Conservation (phyloP, 2,888 invertebrate species). For the Tetragonula carbonaria region DNA sequence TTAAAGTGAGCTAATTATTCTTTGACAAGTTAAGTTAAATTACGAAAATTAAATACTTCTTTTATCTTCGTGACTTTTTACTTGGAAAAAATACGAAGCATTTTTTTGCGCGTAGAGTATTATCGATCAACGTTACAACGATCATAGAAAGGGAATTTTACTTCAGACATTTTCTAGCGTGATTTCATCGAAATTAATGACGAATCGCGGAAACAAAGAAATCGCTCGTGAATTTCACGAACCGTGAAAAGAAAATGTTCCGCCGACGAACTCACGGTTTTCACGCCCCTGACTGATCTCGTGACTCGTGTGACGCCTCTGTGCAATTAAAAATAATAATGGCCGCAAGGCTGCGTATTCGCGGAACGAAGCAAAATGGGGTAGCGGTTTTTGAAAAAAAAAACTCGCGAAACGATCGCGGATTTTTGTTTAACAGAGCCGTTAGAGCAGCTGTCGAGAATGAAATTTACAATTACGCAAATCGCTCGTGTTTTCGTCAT, state of each 20-base stretch:
- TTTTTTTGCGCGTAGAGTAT: neutral
- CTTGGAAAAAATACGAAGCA: neutral
- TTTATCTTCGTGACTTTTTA: too few relatives aligned
- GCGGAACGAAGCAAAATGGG: too few relatives aligned
- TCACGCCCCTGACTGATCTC: constrained; percentile 37
- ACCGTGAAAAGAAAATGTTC: neutral
- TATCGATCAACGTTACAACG: neutral
- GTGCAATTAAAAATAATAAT: constrained; percentile 52
- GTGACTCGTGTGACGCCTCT: constrained; percentile 31
- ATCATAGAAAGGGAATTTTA: neutral
- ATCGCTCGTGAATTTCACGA: neutral
- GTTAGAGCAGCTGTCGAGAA: neutral
- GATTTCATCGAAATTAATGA: neutral
- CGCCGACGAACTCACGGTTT: constrained; percentile 12
- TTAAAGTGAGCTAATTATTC: neutral
- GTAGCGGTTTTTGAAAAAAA: neutral
- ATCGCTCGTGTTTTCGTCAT: neutral
- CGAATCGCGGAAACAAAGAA: neutral
- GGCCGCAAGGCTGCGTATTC: too few relatives aligned
- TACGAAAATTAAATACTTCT: neutral
- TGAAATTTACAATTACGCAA: neutral
- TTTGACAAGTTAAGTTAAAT: neutral
- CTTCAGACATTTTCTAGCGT: too few relatives aligned
- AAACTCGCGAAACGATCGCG: neutral
- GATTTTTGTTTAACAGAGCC: neutral